Conservation (phyloP, 2,888 invertebrate species). For the Eremobia ochroleuca region DNA sequence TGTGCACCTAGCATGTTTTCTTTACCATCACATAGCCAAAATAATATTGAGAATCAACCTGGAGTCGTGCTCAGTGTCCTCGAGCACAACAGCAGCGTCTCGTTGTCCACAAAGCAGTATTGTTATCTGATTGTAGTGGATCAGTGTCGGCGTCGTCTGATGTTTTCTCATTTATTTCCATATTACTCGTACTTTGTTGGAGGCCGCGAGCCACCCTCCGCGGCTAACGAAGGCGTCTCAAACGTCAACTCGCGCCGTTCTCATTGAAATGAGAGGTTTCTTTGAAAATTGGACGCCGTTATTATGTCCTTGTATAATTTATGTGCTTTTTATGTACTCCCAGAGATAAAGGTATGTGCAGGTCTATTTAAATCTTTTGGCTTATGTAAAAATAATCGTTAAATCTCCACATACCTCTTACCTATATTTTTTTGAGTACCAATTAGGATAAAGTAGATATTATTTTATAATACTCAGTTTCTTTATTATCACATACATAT, state of each 20-base stretch:
- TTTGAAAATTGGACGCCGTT: slow-evolving; percentile 84
- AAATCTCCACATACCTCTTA: not conserved
- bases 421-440: not conserved
- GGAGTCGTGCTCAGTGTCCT: slow-evolving; percentile 16
- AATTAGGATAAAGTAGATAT: not conserved
- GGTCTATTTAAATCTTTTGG: slow-evolving; percentile 3
- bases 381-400: not conserved
- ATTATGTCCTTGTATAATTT: slow-evolving; percentile 81
- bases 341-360: slow-evolving; percentile 52
- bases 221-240: slow-evolving; percentile 75
- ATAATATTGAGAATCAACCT: slow-evolving; percentile 20
- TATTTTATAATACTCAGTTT: not conserved
- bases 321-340: slow-evolving; percentile 70
- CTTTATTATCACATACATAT: not conserved
- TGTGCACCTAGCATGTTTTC: not conserved
- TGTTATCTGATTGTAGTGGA: slow-evolving; percentile 80
- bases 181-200: slow-evolving; percentile 87
- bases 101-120: slow-evolving; percentile 74
- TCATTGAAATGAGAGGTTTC: slow-evolving; percentile 78
- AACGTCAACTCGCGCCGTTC: slow-evolving; percentile 66
- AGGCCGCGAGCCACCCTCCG: slow-evolving; percentile 57
- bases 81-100: slow-evolving; percentile 7
- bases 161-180: slow-evolving; percentile 87
- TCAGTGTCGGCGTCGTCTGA: slow-evolving; percentile 71
- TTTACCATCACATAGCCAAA: not conserved